Evolutionary conservation across 2,888 invertebrate species (phyloP).

Genomic region (Synanthedon myopaeformis): DNA sequence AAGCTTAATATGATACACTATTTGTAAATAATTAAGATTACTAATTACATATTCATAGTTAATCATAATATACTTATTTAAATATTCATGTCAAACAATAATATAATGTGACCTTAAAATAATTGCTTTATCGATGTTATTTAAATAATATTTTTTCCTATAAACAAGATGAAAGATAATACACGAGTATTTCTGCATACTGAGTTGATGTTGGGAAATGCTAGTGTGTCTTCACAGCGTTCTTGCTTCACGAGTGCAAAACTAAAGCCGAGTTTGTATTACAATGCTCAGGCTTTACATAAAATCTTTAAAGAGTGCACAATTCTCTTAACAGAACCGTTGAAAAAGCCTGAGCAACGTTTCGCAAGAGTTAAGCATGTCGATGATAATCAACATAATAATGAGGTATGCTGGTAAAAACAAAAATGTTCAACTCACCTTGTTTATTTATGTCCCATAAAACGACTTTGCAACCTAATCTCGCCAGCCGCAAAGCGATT

Average conservation of each 20-base stretch:
- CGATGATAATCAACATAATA: not conserved
- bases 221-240: not conserved
- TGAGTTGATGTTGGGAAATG: not conserved
- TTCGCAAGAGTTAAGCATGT: not conserved
- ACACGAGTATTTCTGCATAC: too few species aligned
- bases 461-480: constrained; percentile 82
- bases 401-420: not conserved
- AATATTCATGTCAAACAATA: too few species aligned
- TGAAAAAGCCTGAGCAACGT: not conserved
- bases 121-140: too few species aligned
- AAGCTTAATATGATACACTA: too few species aligned
- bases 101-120: too few species aligned
- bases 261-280: not conserved
- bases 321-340: not conserved
- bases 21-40: too few species aligned
- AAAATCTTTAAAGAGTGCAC: not conserved
- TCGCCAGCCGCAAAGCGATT: constrained; percentile 78
- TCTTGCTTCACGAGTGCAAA: not conserved
- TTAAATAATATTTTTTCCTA: too few species aligned
- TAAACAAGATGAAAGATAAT: too few species aligned
- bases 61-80: too few species aligned
- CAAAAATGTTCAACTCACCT: constrained; percentile 65
- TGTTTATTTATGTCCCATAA: constrained; percentile 91
- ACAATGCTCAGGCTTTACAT: not conserved
- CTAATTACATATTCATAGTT: too few species aligned